These are phyloP conservation scores for Limnephilus rhombicus DNA, from an alignment of 2,888 invertebrate species.

Conservation along the genomic window DNA sequence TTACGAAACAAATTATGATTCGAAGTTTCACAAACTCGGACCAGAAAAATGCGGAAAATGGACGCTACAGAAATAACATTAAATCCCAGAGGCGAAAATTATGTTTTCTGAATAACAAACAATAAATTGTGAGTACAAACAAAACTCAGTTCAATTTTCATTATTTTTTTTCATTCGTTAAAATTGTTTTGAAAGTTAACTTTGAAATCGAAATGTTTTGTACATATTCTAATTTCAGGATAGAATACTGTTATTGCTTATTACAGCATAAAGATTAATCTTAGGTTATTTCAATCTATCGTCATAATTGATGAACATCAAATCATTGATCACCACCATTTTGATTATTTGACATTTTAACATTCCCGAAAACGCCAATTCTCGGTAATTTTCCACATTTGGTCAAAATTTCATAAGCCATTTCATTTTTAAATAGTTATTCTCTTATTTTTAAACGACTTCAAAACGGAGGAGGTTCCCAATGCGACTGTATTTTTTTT, in stretches of 20 bases:
- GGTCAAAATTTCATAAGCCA: too few relatives aligned
- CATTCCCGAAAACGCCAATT: too few relatives aligned
- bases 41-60: slow-evolving; percentile 1
- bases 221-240: background rate
- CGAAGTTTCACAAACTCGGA: slow-evolving; percentile 24
- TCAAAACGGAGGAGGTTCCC: too few relatives aligned
- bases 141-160: background rate
- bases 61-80: slow-evolving; percentile 5
- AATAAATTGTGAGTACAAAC: background rate
- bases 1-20: slow-evolving; percentile 47
- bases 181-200: background rate
- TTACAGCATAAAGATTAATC: background rate
- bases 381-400: too few relatives aligned
- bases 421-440: too few relatives aligned
- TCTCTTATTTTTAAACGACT: too few relatives aligned
- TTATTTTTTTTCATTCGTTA: background rate
- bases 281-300: too few relatives aligned
- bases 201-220: background rate
- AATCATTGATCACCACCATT: too few relatives aligned
- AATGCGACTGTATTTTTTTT: too few relatives aligned
- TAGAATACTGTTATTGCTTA: background rate
- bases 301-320: too few relatives aligned
- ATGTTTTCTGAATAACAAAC: background rate
- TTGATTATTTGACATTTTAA: too few relatives aligned
- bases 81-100: background rate